phyloP scores from a whole-genome alignment of 2,888 invertebrate species.

The Podotricha telesiphe region DNA sequence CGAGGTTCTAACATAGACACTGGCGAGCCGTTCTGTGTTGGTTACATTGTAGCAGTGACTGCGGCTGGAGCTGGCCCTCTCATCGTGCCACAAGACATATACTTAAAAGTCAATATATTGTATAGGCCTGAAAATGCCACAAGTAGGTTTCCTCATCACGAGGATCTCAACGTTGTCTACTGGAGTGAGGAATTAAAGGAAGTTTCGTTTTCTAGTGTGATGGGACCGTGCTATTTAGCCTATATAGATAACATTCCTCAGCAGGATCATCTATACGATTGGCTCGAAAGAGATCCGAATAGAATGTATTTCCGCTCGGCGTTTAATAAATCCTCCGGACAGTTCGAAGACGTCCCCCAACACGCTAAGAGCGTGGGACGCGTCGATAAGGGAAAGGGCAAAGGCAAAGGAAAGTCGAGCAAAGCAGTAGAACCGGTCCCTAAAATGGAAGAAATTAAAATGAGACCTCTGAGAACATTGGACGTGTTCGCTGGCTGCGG shows the following conservation, averaged over 20 bases:
- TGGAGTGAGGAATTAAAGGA: conserved; percentile 89
- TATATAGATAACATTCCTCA: conserved; percentile 85
- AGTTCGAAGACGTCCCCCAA: conserved; percentile 85
- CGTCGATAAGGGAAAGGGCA: conserved; percentile 85
- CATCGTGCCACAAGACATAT: conserved; percentile 84
- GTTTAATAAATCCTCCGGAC: conserved; percentile 83
- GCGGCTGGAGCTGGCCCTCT: conserved; percentile 79
- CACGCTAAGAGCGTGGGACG: conserved; percentile 84
- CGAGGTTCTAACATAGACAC: conserved; percentile 89
- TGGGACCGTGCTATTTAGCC: conserved; percentile 87
- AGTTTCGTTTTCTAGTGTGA: conserved; percentile 84
- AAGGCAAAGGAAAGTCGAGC: conserved; percentile 86
- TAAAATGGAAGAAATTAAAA: conserved; percentile 57
- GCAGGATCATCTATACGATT: conserved; percentile 78
- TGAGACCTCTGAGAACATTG: conserved; percentile 85
- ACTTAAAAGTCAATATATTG: conserved; percentile 86
- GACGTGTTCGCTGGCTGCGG: conserved; percentile 95
- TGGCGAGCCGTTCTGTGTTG: conserved; percentile 90
- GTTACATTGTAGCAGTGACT: conserved; percentile 86
- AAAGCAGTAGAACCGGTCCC: conserved; percentile 56
- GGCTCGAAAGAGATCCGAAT: conserved; percentile 85
- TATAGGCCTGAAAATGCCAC: conserved; percentile 91
- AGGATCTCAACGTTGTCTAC: conserved; percentile 89
- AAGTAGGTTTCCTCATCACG: conserved; percentile 83
- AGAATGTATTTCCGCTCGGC: conserved; percentile 89